Evolutionary conservation across 2,888 invertebrate species (phyloP), one percentile per base, ranked within the genome.

Genomic region (Laothoe populi): DNA sequence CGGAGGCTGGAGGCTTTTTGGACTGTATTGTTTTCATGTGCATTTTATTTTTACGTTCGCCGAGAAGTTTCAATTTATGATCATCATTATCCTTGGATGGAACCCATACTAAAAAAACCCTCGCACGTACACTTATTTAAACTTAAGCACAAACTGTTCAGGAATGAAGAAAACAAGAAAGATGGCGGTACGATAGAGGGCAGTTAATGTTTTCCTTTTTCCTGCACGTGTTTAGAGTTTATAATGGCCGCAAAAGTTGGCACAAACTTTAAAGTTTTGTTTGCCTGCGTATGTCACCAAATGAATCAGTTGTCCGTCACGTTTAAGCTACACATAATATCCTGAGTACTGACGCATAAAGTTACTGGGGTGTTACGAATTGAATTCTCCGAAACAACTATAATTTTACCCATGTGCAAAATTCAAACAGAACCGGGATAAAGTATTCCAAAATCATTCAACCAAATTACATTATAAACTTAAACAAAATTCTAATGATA

Each of bases 121-220:
- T 4, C 31, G 31, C 31, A 31, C 31, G 31, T 31, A 31, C 31
- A 5, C 31, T 31, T 31, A 31, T 38, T 60, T 24, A 21, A 48
- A 35, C 23, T 24, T 40, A 35, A 60, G 16, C 16, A 46, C 24
- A 60, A 49, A 38, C 38, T 23, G 46, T 60, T 60, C 38, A 35
- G 24, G 45, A 35, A 35, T 46, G 16, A 46, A 58, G 58, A 59
- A 58, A 59, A 72, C 73, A 73, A 60, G 31, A 44, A 45, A 63
- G 72, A 74, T 74, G 69, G 69, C 73, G 74, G 72, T 66, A 57
- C 38, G 62, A 62, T 63, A 64, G 62, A 73, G 66, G 63, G 65
- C 64, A 62, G 59, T 62, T 57, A 63, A 66, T 66, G 60, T 72
- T 68, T 66, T 67, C 46, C 40, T 67, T 74, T 74, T 66, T 65